Conservation (phyloP, 2,888 invertebrate species). For the Scaptodrosophila latifasciaeformis region DNA sequence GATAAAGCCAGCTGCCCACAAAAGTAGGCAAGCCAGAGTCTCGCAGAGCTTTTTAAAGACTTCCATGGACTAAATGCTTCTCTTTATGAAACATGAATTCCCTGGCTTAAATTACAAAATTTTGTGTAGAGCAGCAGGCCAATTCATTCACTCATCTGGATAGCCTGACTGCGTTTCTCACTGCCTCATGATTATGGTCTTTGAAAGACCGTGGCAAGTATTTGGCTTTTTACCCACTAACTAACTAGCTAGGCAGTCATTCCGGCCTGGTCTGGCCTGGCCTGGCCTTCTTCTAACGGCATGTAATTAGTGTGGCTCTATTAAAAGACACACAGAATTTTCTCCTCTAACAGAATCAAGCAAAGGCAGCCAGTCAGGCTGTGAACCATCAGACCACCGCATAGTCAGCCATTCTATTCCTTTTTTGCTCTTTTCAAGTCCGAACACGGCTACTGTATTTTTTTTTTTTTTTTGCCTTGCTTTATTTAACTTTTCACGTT, state of each 20-base stretch:
- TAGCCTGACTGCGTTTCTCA: no score
- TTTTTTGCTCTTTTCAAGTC: background rate
- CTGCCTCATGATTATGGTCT: no score
- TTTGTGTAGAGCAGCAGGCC: no score
- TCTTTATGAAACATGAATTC: slow-evolving; percentile 68
- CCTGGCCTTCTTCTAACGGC: slow-evolving; percentile 60
- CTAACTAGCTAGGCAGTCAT: no score
- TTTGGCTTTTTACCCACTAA: no score
- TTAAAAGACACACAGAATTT: slow-evolving; percentile 49
- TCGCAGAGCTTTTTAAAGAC: no score
- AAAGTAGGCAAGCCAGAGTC: no score
- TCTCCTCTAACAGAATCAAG: slow-evolving; percentile 9
- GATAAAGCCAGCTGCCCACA: no score
- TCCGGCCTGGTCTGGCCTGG: background rate
- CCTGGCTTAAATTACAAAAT: slow-evolving; percentile 66
- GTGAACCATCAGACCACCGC: background rate
- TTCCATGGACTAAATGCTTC: no score
- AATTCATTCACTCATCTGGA: no score
- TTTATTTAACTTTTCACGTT: slow-evolving; percentile 12
- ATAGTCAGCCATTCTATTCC: background rate
- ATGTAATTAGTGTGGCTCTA: slow-evolving; percentile 69
- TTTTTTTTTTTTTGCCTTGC: background rate
- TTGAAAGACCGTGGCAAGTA: no score
- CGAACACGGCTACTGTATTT: background rate
- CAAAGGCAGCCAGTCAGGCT: slow-evolving; percentile 1